phyloP scores from a whole-genome alignment of 2,888 invertebrate genomes.

The Cantharis nigra region DNA sequence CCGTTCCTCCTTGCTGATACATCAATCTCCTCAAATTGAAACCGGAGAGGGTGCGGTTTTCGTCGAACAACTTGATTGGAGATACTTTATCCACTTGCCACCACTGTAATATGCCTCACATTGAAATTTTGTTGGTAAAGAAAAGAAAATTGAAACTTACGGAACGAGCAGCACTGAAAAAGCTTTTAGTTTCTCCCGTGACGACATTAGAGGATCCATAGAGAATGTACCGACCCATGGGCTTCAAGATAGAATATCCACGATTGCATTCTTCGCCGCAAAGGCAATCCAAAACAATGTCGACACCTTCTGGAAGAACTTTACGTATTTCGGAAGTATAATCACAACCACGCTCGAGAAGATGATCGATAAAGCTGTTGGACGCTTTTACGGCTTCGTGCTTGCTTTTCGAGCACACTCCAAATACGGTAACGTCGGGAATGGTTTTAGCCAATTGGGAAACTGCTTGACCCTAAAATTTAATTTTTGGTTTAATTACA shows the following conservation, averaged over 20 bases:
- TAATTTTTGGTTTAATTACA: neutral
- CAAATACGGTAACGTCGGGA: slow-evolving; percentile 79
- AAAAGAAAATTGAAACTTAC: slow-evolving; percentile 63
- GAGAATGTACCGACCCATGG: slow-evolving; percentile 86
- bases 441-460: slow-evolving; percentile 81
- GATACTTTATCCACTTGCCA: slow-evolving; percentile 93
- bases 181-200: slow-evolving; percentile 88
- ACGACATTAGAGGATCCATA: slow-evolving; percentile 89
- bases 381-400: slow-evolving; percentile 80
- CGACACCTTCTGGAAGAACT: slow-evolving; percentile 77
- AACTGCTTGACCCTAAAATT: slow-evolving; percentile 79
- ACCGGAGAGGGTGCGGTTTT: slow-evolving; percentile 83
- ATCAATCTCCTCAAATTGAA: slow-evolving; percentile 83
- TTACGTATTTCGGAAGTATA: slow-evolving; percentile 85
- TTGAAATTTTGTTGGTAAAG: neutral
- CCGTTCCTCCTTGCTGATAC: slow-evolving; percentile 76
- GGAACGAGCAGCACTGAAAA: slow-evolving; percentile 88
- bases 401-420: slow-evolving; percentile 83
- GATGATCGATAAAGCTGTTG: slow-evolving; percentile 71
- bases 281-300: slow-evolving; percentile 84
- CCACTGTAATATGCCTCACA: slow-evolving; percentile 63
- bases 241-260: slow-evolving; percentile 80
- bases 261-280: slow-evolving; percentile 89
- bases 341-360: slow-evolving; percentile 80
- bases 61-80: slow-evolving; percentile 85